Evolutionary conservation across 2,113 vertebrate species (phyloP), one percentile per base, ranked within the genome.

Genomic region (Pleuronectes platessa): DNA sequence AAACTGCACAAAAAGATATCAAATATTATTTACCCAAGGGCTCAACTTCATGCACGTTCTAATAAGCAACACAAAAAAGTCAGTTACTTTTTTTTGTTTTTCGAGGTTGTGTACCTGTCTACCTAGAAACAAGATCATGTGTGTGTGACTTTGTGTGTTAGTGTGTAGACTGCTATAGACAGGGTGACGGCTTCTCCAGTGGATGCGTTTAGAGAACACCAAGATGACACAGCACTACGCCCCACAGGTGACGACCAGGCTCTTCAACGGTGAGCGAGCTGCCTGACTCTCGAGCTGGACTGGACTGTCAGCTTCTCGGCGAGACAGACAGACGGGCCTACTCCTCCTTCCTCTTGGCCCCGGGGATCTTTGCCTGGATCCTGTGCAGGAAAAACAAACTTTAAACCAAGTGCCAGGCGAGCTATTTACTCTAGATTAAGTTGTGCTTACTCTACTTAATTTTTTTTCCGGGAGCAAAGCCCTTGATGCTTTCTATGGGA

Each of bases 291-390:
- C 1, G 70, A 83, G 84, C 83, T 90, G 84, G 67, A 85, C 86
- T 67, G 54, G 68, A 78, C 86, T 71, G 65, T 88, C 79, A 73
- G 79, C 85, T 86, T 81, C 81, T 53, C 27, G 9, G 59, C 74
- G 83, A 61, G 71, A 67, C 72, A 35, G 20, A 64, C 65, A 4
- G 45, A 51, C 47, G 18, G 77, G 12, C 93, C 94, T 96, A 99
- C 90, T 99, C 98, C 72, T 97, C 93, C 94, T 99, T 98, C 93
- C 97, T 96, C 91, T 98, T 99, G 78, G 97, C 95, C 31, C 97
- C 98, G 42, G 98, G 98, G 89, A 99, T 99, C 95, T 99, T 99
- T 84, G 97, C 97, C 92, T 99, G 97, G 87, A 98, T 97, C 95
- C 97, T 99, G 88, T 61, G 78, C 66, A 78, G 5, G 79, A 10